phyloP scores from a whole-genome alignment of 2,888 invertebrate genomes.

The Ophonus ardosiacus region DNA sequence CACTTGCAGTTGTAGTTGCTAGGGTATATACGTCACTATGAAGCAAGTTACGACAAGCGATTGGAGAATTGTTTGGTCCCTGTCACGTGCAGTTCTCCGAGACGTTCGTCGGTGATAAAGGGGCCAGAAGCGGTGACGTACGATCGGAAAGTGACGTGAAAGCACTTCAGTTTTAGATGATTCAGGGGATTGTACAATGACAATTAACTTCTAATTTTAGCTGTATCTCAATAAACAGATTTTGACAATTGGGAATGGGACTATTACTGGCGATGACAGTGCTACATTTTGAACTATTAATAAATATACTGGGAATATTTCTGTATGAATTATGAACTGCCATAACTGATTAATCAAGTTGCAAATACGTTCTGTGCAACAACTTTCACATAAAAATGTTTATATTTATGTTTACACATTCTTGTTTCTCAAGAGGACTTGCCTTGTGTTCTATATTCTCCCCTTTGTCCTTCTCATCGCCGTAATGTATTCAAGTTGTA shows the following conservation, averaged over 20 bases:
- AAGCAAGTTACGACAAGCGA: constrained; percentile 41
- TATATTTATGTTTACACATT: background rate
- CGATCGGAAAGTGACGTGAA: constrained; percentile 13
- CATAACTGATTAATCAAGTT: background rate
- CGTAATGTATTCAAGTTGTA: background rate
- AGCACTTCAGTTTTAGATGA: constrained; percentile 40
- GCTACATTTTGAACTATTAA: background rate
- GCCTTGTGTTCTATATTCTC: background rate
- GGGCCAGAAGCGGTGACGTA: constrained; percentile 15
- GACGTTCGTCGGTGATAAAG: background rate
- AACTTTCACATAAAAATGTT: background rate
- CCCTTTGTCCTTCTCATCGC: background rate
- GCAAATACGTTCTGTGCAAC: background rate
- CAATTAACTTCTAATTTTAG: constrained; percentile 41
- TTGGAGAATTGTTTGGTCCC: constrained; percentile 9
- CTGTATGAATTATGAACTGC: background rate
- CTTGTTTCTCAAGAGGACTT: background rate
- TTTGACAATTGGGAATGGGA: background rate
- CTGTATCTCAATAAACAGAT: background rate
- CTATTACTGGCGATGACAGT: background rate
- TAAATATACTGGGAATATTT: background rate
- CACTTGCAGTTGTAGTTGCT: constrained; percentile 73
- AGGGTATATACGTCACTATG: constrained; percentile 70
- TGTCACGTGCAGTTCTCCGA: background rate
- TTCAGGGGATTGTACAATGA: constrained; percentile 11